Evolutionary conservation across 1,140 invertebrate genomes (phyloP).

Genomic region (Contarinia nasturtii): DNA sequence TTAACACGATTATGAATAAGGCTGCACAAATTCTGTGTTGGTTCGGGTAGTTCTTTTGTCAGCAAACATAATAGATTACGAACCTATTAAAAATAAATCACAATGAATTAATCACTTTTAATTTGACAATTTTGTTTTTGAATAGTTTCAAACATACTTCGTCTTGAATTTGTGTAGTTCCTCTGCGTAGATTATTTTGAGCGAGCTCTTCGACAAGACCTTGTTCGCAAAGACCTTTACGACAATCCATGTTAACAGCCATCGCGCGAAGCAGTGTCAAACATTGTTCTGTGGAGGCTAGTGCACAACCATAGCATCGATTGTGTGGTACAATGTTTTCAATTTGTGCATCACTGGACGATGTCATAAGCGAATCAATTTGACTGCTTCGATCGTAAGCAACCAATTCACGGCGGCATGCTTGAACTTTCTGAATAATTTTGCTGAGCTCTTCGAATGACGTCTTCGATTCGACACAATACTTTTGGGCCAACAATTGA

Average conservation of each 20-base stretch:
- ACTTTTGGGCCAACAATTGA: constrained; percentile 74
- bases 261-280: constrained; percentile 81
- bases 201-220: constrained; percentile 80
- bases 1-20: constrained; percentile 67
- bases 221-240: constrained; percentile 62
- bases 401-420: constrained; percentile 75
- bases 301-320: constrained; percentile 68
- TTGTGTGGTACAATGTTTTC: constrained; percentile 18
- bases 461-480: constrained; percentile 84
- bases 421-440: constrained; percentile 80
- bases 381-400: constrained; percentile 79
- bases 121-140: background rate
- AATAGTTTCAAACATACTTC: constrained; percentile 27
- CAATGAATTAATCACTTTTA: background rate
- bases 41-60: constrained; percentile 73
- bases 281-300: constrained; percentile 81
- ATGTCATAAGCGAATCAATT: constrained; percentile 24
- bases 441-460: constrained; percentile 93
- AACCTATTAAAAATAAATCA: constrained; percentile 26
- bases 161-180: constrained; percentile 59
- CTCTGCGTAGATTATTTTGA: constrained; percentile 71
- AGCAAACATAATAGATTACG: constrained; percentile 72
- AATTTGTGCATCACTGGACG: constrained; percentile 7
- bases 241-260: constrained; percentile 59
- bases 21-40: constrained; percentile 69